These are phyloP conservation scores for Forbesichthys agassizii DNA, from an alignment of 2,113 vertebrate genomes.

Conservation along the genomic window DNA sequence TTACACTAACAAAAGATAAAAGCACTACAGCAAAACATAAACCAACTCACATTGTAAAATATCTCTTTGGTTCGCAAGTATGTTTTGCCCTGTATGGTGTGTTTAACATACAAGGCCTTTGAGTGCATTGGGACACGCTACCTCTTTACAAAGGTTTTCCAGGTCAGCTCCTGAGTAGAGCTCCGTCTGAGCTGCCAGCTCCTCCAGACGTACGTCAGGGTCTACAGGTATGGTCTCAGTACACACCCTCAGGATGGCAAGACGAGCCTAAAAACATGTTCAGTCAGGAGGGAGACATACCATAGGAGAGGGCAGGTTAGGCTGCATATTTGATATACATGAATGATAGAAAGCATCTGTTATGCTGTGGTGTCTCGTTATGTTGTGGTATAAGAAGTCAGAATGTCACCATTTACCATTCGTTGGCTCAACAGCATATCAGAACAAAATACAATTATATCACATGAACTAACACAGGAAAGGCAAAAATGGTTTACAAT, in stretches of 20 bases:
- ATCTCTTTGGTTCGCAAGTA: neutral
- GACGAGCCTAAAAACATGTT: slow-evolving; percentile 77
- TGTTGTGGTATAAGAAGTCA: no score
- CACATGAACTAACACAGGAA: no score
- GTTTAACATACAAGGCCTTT: fast-evolving
- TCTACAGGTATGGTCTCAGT: slow-evolving; percentile 80
- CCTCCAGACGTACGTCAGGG: slow-evolving; percentile 79
- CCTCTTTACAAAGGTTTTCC: slow-evolving; percentile 93
- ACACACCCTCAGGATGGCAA: slow-evolving; percentile 84
- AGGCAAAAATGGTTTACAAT: no score
- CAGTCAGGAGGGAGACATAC: neutral
- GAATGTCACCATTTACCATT: no score
- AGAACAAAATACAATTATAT: no score
- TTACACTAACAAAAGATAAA: neutral
- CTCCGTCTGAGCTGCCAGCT: slow-evolving; percentile 77
- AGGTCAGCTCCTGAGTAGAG: slow-evolving; percentile 93
- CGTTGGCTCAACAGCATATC: no score
- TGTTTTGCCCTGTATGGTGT: no score
- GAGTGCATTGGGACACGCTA: slow-evolving; percentile 41
- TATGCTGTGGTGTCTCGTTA: no score
- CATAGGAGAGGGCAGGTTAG: no score
- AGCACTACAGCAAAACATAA: neutral
- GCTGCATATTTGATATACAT: no score
- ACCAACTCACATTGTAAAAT: neutral
- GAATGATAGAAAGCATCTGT: no score